These are phyloP conservation scores for Agrypnia vestita DNA, from an alignment of 1,140 invertebrate species.

Conservation along the genomic window DNA sequence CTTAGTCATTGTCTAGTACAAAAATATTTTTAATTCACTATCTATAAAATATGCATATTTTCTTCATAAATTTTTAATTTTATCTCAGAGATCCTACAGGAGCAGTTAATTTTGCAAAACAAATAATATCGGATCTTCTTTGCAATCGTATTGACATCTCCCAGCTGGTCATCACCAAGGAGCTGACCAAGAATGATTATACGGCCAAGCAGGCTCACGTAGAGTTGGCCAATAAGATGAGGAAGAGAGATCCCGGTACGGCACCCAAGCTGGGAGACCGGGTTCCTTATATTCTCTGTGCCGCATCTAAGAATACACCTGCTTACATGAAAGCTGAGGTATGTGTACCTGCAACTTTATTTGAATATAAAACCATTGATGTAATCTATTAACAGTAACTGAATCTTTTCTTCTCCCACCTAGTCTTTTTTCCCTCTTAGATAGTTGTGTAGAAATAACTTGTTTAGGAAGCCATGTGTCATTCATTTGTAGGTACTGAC, in stretches of 20 bases:
- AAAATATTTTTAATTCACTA: not conserved
- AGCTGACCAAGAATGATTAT: constrained; percentile 98
- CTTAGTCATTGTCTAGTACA: too few species aligned
- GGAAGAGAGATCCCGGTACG: constrained; percentile 96
- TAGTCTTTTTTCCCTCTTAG: too few species aligned
- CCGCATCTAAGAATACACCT: constrained; percentile 93
- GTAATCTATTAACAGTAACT: too few species aligned
- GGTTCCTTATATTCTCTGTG: constrained; percentile 97
- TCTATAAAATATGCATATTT: constrained; percentile 74
- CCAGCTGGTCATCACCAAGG: constrained; percentile 97
- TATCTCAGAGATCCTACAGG: constrained; percentile 89
- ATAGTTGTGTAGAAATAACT: too few species aligned
- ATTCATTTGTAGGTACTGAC: too few species aligned
- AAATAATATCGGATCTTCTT: constrained; percentile 95
- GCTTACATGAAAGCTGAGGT: constrained; percentile 91
- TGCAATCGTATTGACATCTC: constrained; percentile 99
- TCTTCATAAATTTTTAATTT: not conserved
- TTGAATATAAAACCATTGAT: not conserved
- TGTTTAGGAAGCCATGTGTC: too few species aligned
- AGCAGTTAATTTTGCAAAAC: constrained; percentile 91
- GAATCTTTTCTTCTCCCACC: too few species aligned
- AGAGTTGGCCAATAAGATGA: constrained; percentile 98
- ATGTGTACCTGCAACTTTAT: not conserved
- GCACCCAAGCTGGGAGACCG: constrained; percentile 99
- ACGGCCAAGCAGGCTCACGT: constrained; percentile 98